Evolutionary conservation across 2,888 invertebrate genomes (phyloP).

Genomic region (Ennomos erosarius): DNA sequence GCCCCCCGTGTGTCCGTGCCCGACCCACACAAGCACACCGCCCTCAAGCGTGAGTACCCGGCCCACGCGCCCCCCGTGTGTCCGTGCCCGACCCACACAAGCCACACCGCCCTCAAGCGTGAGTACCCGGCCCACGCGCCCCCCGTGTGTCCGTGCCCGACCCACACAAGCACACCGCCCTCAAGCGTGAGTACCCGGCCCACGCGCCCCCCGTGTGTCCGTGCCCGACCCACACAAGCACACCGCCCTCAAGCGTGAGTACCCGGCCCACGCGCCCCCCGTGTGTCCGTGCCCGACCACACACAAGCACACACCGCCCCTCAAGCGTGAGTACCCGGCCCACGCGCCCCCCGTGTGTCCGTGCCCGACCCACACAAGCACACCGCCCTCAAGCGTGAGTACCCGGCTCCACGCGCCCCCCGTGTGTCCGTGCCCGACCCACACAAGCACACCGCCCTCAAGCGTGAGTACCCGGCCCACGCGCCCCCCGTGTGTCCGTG

Average conservation of each 20-base stretch:
- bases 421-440: conserved; percentile 94
- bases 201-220: conserved; percentile 96
- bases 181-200: conserved; percentile 92
- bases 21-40: conserved; percentile 93
- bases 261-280: conserved; percentile 90
- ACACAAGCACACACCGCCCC: conserved; percentile 93
- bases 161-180: conserved; percentile 93
- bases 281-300: conserved; percentile 95
- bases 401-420: conserved; percentile 94
- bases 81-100: conserved; percentile 93
- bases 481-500: conserved; percentile 96
- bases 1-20: conserved; percentile 96
- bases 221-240: conserved; percentile 94
- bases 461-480: conserved; percentile 90
- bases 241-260: conserved; percentile 94
- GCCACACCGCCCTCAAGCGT: conserved; percentile 96
- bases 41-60: conserved; percentile 92
- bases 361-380: conserved; percentile 94
- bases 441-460: conserved; percentile 94
- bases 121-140: conserved; percentile 88
- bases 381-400: conserved; percentile 94
- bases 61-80: conserved; percentile 96
- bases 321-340: conserved; percentile 92
- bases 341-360: conserved; percentile 96
- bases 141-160: conserved; percentile 95